Base-by-base conservation (phyloP, 1,140 invertebrate genomes). In the Popillia japonica region DNA sequence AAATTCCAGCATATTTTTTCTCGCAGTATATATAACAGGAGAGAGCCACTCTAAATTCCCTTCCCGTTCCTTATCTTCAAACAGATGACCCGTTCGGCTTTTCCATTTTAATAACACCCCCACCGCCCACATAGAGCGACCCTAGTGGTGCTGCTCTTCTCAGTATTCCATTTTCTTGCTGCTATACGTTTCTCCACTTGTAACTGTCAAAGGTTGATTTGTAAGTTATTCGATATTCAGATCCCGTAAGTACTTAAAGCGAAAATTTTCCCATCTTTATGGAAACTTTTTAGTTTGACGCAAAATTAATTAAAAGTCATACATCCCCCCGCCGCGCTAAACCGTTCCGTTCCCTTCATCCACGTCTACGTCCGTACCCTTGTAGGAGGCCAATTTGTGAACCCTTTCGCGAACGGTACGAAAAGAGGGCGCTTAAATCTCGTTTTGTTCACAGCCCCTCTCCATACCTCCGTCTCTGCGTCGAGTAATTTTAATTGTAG, bases 271-370 rank as follows among this genome's bases (percentile, higher is more conserved):
- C 44, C 40, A 73, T 73, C 72, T 73, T 73, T 73, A 73, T 73
- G 34, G 72, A 73, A 73, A 73, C 10, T 10, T 73, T 73, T 34
- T 8, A 20, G 22, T 23, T 73, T 73, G 72, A 73, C 72, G 72
- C 72, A 34, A 73, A 73, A 73, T 73, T 73, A 73, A 73, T 73
- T 73, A 73, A 73, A 73, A 73, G 72, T 73, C 72, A 73, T 73
- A 40, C 72, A 14, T 7, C 7, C 9, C 59, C n/a, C 7, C 41
- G 41, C 14, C 41, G 41, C 14, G 44, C 44, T n/a, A 11, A n/a
- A 48, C 17, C 44, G 44, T n/a, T 9, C 44, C 44, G 17, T n/a
- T n/a, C 44, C 44, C 17, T 48, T 48, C 44, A 48, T 4, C 3
- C 17, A n/a, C 44, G 44, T 14, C n/a, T n/a, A n/a, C n/a, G n/a